phyloP scores from a whole-genome alignment of 1,140 invertebrate species.

The Pseudomyrmex gracilis region DNA sequence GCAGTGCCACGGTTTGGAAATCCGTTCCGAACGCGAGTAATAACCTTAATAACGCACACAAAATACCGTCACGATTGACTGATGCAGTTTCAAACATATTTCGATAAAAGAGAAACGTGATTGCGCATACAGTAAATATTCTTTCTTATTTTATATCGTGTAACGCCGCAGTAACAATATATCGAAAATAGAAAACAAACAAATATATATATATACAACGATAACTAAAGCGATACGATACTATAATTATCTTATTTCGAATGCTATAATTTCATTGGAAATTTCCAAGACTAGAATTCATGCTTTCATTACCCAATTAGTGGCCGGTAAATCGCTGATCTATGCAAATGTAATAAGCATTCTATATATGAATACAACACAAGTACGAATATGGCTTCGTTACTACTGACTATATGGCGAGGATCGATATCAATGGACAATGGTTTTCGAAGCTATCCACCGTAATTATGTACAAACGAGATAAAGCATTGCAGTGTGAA shows the following conservation, averaged over 20 bases:
- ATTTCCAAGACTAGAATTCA: slow-evolving; percentile 38
- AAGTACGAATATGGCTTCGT: slow-evolving; percentile 52
- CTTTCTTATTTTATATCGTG: not conserved
- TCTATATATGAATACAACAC: slow-evolving; percentile 46
- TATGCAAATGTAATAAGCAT: slow-evolving; percentile 35
- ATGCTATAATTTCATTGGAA: not conserved
- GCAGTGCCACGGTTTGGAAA: slow-evolving; percentile 35
- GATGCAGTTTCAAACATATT: slow-evolving; percentile 7
- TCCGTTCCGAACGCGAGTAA: slow-evolving; percentile 22
- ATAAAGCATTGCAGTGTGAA: not conserved
- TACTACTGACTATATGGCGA: slow-evolving; percentile 9
- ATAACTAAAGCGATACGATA: not conserved
- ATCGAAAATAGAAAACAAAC: not conserved
- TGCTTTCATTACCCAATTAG: slow-evolving; percentile 47
- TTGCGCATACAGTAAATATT: not conserved
- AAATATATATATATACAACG: not conserved
- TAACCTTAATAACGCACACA: slow-evolving; percentile 37
- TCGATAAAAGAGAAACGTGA: slow-evolving; percentile 2
- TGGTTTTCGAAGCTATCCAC: slow-evolving; percentile 12
- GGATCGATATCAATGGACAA: slow-evolving; percentile 18
- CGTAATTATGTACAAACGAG: slow-evolving; percentile 8
- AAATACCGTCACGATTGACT: slow-evolving; percentile 10
- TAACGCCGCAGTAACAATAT: not conserved
- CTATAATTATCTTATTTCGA: not conserved
- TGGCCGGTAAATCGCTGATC: slow-evolving; percentile 30